Percentiles rank a stretch among this genome's conserved stretches.
These are phyloP conservation scores for Argyrosomus japonicus DNA, from an alignment of 2,113 vertebrate genomes.

Conservation along the genomic window DNA sequence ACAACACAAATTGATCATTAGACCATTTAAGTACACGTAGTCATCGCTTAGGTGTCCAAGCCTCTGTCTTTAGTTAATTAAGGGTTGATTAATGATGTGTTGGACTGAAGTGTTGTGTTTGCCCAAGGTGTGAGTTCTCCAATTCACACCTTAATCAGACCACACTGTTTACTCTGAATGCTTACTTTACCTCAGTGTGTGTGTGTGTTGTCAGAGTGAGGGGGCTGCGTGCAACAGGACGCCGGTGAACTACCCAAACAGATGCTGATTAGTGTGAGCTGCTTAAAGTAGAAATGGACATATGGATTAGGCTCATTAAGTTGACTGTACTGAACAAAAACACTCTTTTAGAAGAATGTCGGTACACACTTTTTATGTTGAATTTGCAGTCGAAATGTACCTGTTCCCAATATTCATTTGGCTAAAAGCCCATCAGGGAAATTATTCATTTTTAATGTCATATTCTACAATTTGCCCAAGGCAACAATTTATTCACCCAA, in stretches of 20 bases:
- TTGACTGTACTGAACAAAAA: slow-evolving; percentile 56
- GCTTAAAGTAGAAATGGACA: slow-evolving; percentile 79
- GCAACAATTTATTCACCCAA: slow-evolving; percentile 46
- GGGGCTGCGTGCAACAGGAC: slow-evolving; percentile 74
- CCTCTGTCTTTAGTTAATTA: slow-evolving; percentile 78
- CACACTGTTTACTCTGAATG: slow-evolving; percentile 68
- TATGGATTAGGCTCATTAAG: slow-evolving; percentile 77
- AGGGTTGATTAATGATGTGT: slow-evolving; percentile 82
- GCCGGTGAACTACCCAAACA: slow-evolving; percentile 74
- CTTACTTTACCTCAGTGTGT: slow-evolving; percentile 1
- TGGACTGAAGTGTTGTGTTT: slow-evolving; percentile 76
- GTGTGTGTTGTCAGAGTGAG: slow-evolving; percentile 35
- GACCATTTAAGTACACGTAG: slow-evolving; percentile 42
- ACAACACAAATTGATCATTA: slow-evolving; percentile 51
- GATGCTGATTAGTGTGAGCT: slow-evolving; percentile 82
- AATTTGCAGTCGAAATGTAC: slow-evolving; percentile 17
- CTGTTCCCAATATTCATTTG: slow-evolving; percentile 29
- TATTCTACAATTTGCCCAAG: slow-evolving; percentile 28
- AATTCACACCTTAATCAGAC: slow-evolving; percentile 81
- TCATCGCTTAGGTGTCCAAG: slow-evolving; percentile 65
- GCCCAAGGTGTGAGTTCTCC: slow-evolving; percentile 78
- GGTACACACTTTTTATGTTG: slow-evolving; percentile 8
- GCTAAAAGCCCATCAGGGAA: slow-evolving; percentile 36
- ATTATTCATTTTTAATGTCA: slow-evolving; percentile 52
- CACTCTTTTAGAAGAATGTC: slow-evolving; percentile 29